Evolutionary conservation across 2,888 invertebrate species (phyloP).

Genomic region (Protophormia terraenovae): DNA sequence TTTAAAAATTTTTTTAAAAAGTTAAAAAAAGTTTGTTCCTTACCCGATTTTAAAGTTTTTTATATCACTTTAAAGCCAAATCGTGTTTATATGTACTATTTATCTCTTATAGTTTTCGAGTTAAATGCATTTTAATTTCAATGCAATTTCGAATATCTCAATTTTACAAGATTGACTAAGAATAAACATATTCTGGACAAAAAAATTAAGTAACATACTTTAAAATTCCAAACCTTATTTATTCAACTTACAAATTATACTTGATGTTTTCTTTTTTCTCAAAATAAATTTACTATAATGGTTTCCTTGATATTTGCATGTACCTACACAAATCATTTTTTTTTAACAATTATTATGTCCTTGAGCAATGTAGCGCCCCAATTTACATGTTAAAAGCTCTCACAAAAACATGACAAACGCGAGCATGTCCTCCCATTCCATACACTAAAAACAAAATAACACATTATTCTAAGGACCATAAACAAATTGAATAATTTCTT

Average conservation of each 20-base stretch:
- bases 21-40: no score
- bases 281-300: conserved; percentile 35
- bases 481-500: conserved; percentile 65
- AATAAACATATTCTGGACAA: no score
- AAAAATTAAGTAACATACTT: no score
- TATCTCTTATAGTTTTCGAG: no score
- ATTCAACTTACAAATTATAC: background rate
- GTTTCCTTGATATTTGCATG: background rate
- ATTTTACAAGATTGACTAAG: no score
- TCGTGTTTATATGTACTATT: no score
- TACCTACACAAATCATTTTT: conserved; percentile 34
- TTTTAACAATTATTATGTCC: conserved; percentile 62
- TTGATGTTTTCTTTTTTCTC: background rate
- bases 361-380: conserved; percentile 56
- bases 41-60: no score
- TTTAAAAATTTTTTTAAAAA: no score
- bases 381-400: conserved; percentile 65
- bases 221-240: background rate
- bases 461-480: conserved; percentile 47
- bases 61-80: no score
- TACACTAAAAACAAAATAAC: background rate
- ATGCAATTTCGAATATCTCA: no score
- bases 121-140: no score
- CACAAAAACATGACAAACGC: background rate
- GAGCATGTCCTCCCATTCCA: background rate